Evolutionary conservation across 2,797 vertebrate genomes (phyloP).

Genomic region (Sebastes steindachneri): DNA sequence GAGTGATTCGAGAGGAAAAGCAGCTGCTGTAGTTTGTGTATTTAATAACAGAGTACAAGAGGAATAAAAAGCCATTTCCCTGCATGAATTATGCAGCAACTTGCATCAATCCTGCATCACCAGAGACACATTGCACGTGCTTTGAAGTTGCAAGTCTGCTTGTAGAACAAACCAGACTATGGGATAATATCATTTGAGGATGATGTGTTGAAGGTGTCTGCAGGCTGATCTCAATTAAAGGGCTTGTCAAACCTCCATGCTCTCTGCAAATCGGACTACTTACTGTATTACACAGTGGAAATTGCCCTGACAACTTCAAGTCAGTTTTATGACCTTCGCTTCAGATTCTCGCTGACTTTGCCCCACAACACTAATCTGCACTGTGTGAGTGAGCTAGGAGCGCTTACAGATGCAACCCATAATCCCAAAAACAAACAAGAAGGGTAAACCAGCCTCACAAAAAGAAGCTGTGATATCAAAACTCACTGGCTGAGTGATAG

Average conservation of each 20-base stretch:
- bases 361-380: slow-evolving; percentile 72
- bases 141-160: slow-evolving; percentile 53
- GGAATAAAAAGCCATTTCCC: slow-evolving; percentile 36
- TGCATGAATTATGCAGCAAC: slow-evolving; percentile 57
- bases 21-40: slow-evolving; percentile 28
- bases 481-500: slow-evolving; percentile 3
- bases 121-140: slow-evolving; percentile 4
- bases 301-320: slow-evolving; percentile 72
- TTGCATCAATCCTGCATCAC: slow-evolving; percentile 38
- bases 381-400: slow-evolving; percentile 74
- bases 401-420: slow-evolving; percentile 56
- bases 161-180: slow-evolving; percentile 30
- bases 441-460: slow-evolving; percentile 18
- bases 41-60: slow-evolving; percentile 33
- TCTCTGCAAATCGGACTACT: slow-evolving; percentile 57
- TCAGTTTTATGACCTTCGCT: slow-evolving; percentile 78
- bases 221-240: slow-evolving; percentile 69
- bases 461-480: slow-evolving; percentile 17
- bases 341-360: slow-evolving; percentile 77
- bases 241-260: slow-evolving; percentile 47
- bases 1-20: background rate
- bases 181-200: slow-evolving; percentile 42
- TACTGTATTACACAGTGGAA: slow-evolving; percentile 70
- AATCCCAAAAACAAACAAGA: slow-evolving; percentile 66
- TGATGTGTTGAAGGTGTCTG: slow-evolving; percentile 59